Evolutionary conservation across 2,113 vertebrate genomes (phyloP), one percentile per base, ranked within the genome.

Genomic region (Uropsilus gracilis): DNA sequence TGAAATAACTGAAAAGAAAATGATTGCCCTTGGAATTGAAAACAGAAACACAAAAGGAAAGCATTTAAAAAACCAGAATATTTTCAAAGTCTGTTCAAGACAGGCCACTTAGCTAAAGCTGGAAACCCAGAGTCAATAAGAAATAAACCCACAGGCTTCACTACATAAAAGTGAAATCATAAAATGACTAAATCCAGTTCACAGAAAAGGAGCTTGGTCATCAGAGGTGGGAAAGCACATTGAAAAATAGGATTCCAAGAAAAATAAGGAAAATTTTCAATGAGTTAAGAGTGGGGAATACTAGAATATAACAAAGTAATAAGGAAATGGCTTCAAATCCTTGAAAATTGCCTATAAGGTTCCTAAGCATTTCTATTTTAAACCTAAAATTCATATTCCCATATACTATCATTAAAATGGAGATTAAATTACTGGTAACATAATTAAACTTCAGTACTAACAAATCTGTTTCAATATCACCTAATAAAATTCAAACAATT

Each of bases 1-100:
- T 34, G 32, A 82, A 92, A 32, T 72, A 71, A 83, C 18, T 91
- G 84, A 96, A 95, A 91, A 89, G 85, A 95, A 83, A 94, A 64
- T 95, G 80, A 96, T 46, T 95, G 89, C 55, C 73, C 77, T 83
- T n/a, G 12, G 32, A 89, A 91, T 0, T 64, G 68, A 92, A 78
- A 83, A 88, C 0, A 92, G 76, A 48, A 61, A 28, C 68, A 55
- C 71, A 93, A 94, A 86, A 92, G 57, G 22, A 16, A 84, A 57
- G 42, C 39, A 59, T 18, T 85, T 10, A n/a, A 57, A 93, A 91
- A 44, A 76, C 77, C 64, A 92, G 48, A 44, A 6, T 50, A 64
- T 72, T 59, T 75, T 90, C 86, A 80, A 89, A 92, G 46, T 53
- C 42, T 16, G 24, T 63, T 69, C 57, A 71, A 61, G n/a, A 46